These are phyloP conservation scores for Hydropsyche tenuis DNA, from an alignment of 1,140 invertebrate genomes.

Conservation along the genomic window DNA sequence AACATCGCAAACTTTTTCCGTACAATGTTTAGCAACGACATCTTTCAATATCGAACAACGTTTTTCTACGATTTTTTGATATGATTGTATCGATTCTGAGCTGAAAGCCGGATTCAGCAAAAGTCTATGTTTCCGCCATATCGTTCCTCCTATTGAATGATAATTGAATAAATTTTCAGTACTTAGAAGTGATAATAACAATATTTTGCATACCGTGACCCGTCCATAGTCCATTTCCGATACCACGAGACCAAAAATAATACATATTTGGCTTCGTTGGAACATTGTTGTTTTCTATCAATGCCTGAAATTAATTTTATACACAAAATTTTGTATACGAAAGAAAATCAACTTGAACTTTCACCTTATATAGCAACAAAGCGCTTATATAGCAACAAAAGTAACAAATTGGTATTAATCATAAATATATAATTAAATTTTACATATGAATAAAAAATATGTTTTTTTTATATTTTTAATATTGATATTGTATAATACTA, in stretches of 20 bases:
- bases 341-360: too few relatives aligned
- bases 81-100: background rate
- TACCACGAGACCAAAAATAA: constrained; percentile 13
- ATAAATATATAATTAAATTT: background rate
- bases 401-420: too few relatives aligned
- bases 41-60: background rate
- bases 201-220: constrained; percentile 7
- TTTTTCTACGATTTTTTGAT: constrained; percentile 17
- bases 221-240: constrained; percentile 33
- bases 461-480: too few relatives aligned
- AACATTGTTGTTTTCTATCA: constrained; percentile 13
- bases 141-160: background rate
- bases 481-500: too few relatives aligned
- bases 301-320: background rate
- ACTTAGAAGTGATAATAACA: background rate
- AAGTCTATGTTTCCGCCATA: constrained; percentile 9
- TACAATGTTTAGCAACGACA: background rate
- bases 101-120: background rate
- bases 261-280: constrained; percentile 5
- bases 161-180: background rate
- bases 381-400: too few relatives aligned
- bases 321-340: too few relatives aligned
- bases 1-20: background rate
- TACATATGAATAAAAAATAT: background rate
- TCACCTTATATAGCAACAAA: too few relatives aligned